Evolutionary conservation across 2,113 vertebrate genomes (phyloP).

Genomic region (Saccopteryx bilineata): DNA sequence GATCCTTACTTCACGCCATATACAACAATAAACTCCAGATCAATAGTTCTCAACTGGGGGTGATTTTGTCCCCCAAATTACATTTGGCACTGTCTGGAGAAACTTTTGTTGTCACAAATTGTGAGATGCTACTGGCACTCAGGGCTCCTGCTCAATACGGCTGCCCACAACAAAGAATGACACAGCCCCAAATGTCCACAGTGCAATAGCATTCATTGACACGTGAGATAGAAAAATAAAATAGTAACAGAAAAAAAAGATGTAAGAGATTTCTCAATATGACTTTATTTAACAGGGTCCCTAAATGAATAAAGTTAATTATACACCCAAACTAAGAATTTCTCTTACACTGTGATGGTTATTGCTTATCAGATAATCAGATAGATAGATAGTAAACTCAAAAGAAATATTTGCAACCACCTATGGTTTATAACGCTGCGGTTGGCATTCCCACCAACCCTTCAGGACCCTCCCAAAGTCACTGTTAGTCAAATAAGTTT

Average conservation of each 20-base stretch:
- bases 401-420: not conserved
- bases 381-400: not conserved
- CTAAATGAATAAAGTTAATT: not conserved
- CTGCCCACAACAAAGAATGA: not conserved
- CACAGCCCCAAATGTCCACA: no score
- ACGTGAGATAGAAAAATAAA: not conserved
- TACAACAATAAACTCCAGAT: not conserved
- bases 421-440: not conserved
- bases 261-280: not conserved
- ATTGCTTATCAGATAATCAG: not conserved
- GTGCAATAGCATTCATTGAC: not conserved
- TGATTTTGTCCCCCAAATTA: not conserved
- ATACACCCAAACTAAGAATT: not conserved
- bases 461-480: not conserved
- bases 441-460: not conserved
- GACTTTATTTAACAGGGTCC: not conserved
- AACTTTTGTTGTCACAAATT: not conserved
- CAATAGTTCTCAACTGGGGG: not conserved
- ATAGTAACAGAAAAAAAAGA: not conserved
- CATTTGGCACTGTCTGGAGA: not conserved
- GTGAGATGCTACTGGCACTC: not conserved
- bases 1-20: not conserved
- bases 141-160: not conserved
- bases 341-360: not conserved
- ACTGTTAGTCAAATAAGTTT: no score